phyloP scores from a whole-genome alignment of 2,797 vertebrate species.

The Sebastes kiyomatsui region DNA sequence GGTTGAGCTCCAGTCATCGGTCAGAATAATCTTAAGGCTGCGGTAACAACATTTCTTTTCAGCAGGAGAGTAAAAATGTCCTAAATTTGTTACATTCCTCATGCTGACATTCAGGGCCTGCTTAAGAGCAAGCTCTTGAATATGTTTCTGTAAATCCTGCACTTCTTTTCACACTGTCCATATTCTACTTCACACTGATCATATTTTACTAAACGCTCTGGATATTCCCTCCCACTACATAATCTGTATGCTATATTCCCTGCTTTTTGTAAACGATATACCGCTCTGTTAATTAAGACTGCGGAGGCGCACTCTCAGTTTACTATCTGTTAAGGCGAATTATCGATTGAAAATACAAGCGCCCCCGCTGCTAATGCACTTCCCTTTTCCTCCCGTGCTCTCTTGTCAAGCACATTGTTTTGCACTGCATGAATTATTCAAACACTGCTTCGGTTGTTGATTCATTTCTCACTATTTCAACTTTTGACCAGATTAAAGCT shows the following conservation, averaged over 20 bases:
- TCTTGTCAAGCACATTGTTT: conserved; percentile 66
- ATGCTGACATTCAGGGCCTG: conserved; percentile 7
- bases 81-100: conserved; percentile 6
- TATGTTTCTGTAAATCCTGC: conserved; percentile 8
- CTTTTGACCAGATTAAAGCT: conserved; percentile 39
- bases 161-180: not conserved
- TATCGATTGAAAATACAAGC: conserved; percentile 63
- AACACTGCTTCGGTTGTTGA: conserved; percentile 32
- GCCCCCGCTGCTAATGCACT: conserved; percentile 34
- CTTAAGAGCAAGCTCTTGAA: not conserved
- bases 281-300: conserved; percentile 61
- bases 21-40: conserved; percentile 25
- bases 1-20: conserved; percentile 29
- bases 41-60: not conserved
- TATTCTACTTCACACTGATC: not conserved
- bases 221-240: not conserved
- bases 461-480: conserved; percentile 56
- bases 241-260: not conserved
- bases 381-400: conserved; percentile 9
- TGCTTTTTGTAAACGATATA: not conserved
- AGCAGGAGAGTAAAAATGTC: conserved; percentile 1
- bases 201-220: not conserved
- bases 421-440: conserved; percentile 77
- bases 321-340: conserved; percentile 52
- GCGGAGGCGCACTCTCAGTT: conserved; percentile 29